These are phyloP conservation scores for Kuschelorhynchus macadamiae DNA, from an alignment of 2,888 invertebrate genomes.

Conservation along the genomic window DNA sequence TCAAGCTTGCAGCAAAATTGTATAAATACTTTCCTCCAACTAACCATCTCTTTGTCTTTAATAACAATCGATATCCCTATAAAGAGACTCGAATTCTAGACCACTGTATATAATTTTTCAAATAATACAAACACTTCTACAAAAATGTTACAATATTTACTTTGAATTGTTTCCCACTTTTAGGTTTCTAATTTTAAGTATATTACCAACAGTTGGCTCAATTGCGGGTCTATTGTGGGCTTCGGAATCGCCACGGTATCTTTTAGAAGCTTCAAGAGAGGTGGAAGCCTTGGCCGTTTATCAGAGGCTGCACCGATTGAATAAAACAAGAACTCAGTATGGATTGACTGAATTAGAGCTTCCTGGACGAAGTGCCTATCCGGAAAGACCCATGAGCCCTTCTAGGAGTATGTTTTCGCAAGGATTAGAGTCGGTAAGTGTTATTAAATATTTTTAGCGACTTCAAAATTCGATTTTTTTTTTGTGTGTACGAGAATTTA, in stretches of 20 bases:
- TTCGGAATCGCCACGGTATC: conserved; percentile 81
- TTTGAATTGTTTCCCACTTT: too few relatives aligned
- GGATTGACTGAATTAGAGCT: conserved; percentile 79
- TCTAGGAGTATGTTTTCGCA: conserved; percentile 63
- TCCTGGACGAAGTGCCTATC: conserved; percentile 74
- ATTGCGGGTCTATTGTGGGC: conserved; percentile 80
- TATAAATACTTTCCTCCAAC: too few relatives aligned
- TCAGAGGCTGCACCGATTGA: conserved; percentile 71
- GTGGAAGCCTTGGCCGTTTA: conserved; percentile 85
- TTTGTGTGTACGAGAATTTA: too few relatives aligned
- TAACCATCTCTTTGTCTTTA: too few relatives aligned
- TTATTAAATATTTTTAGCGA: neutral
- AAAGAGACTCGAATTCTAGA: too few relatives aligned
- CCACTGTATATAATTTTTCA: too few relatives aligned
- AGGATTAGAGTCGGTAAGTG: conserved; percentile 62
- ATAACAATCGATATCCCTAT: too few relatives aligned
- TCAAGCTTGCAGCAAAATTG: too few relatives aligned
- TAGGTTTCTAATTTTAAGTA: conserved; percentile 76
- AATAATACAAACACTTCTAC: too few relatives aligned
- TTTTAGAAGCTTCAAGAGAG: conserved; percentile 81
- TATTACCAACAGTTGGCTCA: conserved; percentile 79
- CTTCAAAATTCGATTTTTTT: too few relatives aligned
- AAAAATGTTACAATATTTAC: too few relatives aligned
- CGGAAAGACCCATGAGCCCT: conserved; percentile 63
- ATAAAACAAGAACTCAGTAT: conserved; percentile 69